Base-by-base conservation (phyloP, 2,113 vertebrate genomes). In the Neopipo cinnamomea region DNA sequence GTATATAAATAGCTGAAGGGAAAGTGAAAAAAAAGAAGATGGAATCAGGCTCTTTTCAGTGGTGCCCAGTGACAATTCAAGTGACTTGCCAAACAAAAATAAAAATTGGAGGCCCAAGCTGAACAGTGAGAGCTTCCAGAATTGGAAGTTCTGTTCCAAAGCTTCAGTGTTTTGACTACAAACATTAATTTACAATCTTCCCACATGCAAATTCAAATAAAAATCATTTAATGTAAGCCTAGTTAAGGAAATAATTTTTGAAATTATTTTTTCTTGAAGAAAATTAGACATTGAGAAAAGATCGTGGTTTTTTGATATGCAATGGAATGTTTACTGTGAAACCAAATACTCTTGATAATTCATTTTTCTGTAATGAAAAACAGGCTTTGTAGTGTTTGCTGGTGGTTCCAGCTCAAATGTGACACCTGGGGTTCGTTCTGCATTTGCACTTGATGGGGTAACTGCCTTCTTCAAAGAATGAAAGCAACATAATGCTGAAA, bases 401-500 rank as follows among this genome's bases (percentile, higher is more conserved):
- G 6, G 17, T 62, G 30, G 1, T 66, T 82, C 19, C n/a, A 78
- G 30, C 44, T 85, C 50, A 27, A 12, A 39, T 0, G 1, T 59
- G 21, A 22, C 56, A 25, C 9, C 22, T 76, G 53, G 22, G 18
- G 16, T 52, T 94, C 14, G 5, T 58, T 86, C 42, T 72, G 20
- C 27, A 4, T 50, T 79, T 0, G 0, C 13, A n/a, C 6, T 31
- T 80, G 44, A 59, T 44, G 55, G 61, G n/a, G 70, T 76, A 80
- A n/a, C 46, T 1, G 2, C 0, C 0, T 55, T 81, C 27, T 91
- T 73, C 59, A 44, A 61, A 56, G 44, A 18, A 18, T 80, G 53
- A 71, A 67, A 63, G 37, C 79, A 75, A 4, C 6, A 1, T 67
- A 56, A 24, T 67, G 28, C 19, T 41, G 31, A 81, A 84, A 30